Evolutionary conservation across 2,797 vertebrate species (phyloP), one percentile per base, ranked within the genome.

Genomic region (Psittacula echo): DNA sequence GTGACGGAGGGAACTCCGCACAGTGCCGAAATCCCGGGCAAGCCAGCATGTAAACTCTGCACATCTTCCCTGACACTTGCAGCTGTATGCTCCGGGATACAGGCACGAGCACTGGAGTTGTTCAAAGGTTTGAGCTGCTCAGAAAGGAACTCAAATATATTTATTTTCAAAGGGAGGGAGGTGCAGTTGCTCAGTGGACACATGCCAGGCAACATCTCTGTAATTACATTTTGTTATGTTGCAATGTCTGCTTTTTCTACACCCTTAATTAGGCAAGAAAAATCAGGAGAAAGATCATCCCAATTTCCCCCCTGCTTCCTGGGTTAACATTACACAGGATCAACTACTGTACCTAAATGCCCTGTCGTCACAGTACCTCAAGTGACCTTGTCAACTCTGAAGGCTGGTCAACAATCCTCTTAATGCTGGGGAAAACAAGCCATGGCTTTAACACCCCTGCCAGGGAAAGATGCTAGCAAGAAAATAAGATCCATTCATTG

Each of bases 321-420:
- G 72, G 73, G 85, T 78, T 92, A 96, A 68, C 90, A 56, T 82
- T 93, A 85, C 85, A 89, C 60, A 80, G 91, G 91, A 97, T 93
- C 93, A 96, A 53, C 50, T 56, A 17, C 77, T 94, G 95, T 20
- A 95, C 94, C 95, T 75, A 93, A 90, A 94, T 51, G 88, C 94
- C 96, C 93, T 91, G 82, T 93, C 79, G 82, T 93, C 79, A 83
- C 87, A 82, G 70, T 85, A 97, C 98, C 96, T 97, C 62, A 19
- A 85, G 87, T 96, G 96, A 98, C 97, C 97, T 96, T 96, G 93
- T 95, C 94, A 96, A 96, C 95, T 94, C 94, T 76, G 60, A 95
- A 96, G 97, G 97, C 94, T 75, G 93, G 95, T 91, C 93, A 96
- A 89, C 87, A 97, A 96, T 97, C 95, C 94, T 93, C 96, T 97